Evolutionary conservation across 2,888 invertebrate species (phyloP), one percentile per base, ranked within the genome.

Genomic region (Polydrusus tereticollis): DNA sequence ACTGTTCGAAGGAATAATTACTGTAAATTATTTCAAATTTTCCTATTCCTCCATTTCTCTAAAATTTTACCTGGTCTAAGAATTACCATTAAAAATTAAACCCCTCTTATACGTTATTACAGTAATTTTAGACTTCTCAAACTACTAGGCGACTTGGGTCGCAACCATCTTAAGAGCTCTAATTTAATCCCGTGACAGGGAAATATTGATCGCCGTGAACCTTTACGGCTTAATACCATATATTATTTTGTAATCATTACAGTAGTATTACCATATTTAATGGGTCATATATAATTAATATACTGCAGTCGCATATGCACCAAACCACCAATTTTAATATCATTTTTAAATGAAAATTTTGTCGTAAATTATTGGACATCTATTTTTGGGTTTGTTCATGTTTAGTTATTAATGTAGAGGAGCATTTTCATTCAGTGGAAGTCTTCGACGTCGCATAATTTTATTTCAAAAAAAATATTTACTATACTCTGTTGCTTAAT

Each of bases 191-290:
- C 45, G 20, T 45, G 45, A 45, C 45, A 45, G 45, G 2, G 18
- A 45, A 45, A 45, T 18, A 45, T 45, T 20, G 45, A 45, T 45
- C 45, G 45, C 16, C 45, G 7, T 43, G 18, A 16, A n/a, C 43
- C 45, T 20, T 45, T 45, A 18, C 45, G 7, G 18, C 45, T 45
- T 18, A 45, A 45, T 45, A 18, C 1, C 45, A 45, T 45, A 45
- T 45, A 45, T 45, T 45, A 45, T 45, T 45, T 45, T 45, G 18
- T 45, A 20, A 45, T 45, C 45, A 45, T 45, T 45, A 45, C 20
- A 14, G 45, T n/a, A 18, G 16, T 16, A 45, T 45, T 45, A 45
- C 16, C 45, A 45, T 45, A 45, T 16, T 45, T 45, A 45, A 45
- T 45, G 18, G 20, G 20, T 20, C 20, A 45, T 45, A 20, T 18